Percentiles rank a stretch among this genome's conserved stretches.
phyloP scores from a whole-genome alignment of 2,113 vertebrate genomes.

The Ancistrus triradiatus region DNA sequence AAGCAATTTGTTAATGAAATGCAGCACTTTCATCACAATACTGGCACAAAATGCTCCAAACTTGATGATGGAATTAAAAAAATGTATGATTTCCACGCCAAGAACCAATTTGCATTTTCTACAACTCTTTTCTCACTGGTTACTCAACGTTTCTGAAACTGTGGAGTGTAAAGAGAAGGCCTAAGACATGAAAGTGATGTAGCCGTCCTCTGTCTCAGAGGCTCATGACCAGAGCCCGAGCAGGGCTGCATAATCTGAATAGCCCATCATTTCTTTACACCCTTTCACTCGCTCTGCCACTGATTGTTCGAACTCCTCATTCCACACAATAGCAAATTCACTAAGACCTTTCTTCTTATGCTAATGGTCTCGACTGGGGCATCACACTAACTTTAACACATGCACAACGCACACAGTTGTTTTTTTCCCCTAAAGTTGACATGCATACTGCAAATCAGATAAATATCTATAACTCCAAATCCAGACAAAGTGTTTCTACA shows the following conservation, averaged over 20 bases:
- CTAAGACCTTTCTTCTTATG: slow-evolving; percentile 95
- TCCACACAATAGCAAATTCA: slow-evolving; percentile 92
- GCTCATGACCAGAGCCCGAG: slow-evolving; percentile 75
- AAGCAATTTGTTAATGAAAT: too few species aligned
- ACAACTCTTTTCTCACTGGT: too few species aligned
- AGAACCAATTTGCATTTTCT: too few species aligned
- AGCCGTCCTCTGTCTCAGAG: slow-evolving; percentile 79
- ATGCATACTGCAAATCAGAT: neutral
- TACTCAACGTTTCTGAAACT: too few species aligned
- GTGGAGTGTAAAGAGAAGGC: slow-evolving; percentile 68
- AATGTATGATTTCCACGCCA: too few species aligned
- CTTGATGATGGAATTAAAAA: too few species aligned
- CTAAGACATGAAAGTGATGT: slow-evolving; percentile 90
- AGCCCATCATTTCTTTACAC: slow-evolving; percentile 81
- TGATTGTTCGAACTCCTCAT: slow-evolving; percentile 90
- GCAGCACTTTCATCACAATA: too few species aligned
- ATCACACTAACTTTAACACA: slow-evolving; percentile 75
- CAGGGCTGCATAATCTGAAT: slow-evolving; percentile 84
- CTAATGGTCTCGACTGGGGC: slow-evolving; percentile 79
- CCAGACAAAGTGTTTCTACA: too few species aligned
- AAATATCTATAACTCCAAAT: neutral
- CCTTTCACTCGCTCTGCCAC: slow-evolving; percentile 78
- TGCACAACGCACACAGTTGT: slow-evolving; percentile 32
- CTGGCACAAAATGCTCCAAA: too few species aligned
- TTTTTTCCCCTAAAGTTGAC: too few species aligned